Evolutionary conservation across 1,140 invertebrate genomes (phyloP).

Genomic region (Drosophila sechellia): DNA sequence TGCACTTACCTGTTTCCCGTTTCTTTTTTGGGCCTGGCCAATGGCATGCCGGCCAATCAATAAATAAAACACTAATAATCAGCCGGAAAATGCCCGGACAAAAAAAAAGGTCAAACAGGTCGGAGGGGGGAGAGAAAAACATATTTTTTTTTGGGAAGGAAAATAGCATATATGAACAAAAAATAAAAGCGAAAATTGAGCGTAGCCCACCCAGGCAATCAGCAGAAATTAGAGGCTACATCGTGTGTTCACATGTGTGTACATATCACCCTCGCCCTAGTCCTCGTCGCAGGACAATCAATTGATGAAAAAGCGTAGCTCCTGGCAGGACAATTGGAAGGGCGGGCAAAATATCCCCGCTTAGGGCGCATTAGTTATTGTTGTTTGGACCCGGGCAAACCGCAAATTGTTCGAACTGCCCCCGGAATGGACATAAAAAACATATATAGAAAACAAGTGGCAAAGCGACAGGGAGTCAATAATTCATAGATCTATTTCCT

Average conservation of each 20-base stretch:
- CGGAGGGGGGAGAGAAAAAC: constrained; percentile 26
- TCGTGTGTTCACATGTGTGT: constrained; percentile 26
- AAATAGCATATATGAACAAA: constrained; percentile 14
- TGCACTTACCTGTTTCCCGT: not conserved
- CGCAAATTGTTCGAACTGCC: constrained; percentile 76
- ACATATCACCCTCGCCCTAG: constrained; percentile 34
- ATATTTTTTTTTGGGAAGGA: constrained; percentile 51
- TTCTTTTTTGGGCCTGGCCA: constrained; percentile 39
- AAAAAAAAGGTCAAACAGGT: constrained; percentile 12
- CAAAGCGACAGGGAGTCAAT: constrained; percentile 58
- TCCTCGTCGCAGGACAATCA: constrained; percentile 60
- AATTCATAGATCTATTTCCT: constrained; percentile 53
- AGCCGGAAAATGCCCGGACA: constrained; percentile 22
- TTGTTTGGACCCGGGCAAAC: constrained; percentile 47
- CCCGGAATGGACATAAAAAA: constrained; percentile 58
- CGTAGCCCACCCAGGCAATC: constrained; percentile 68
- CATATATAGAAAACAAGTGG: constrained; percentile 9
- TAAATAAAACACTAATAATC: constrained; percentile 60
- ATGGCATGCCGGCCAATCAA: constrained; percentile 74
- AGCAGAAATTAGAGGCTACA: constrained; percentile 58
- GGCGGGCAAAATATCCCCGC: constrained; percentile 33
- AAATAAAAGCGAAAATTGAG: constrained; percentile 41
- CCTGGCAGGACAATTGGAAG: constrained; percentile 5
- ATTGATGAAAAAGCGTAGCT: constrained; percentile 61
- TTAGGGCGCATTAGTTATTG: constrained; percentile 69